A percentile compares a stretch with the other conserved stretches of the same genome.
Conservation (phyloP, 2,888 invertebrate species). For the Tribolium freemani region DNA sequence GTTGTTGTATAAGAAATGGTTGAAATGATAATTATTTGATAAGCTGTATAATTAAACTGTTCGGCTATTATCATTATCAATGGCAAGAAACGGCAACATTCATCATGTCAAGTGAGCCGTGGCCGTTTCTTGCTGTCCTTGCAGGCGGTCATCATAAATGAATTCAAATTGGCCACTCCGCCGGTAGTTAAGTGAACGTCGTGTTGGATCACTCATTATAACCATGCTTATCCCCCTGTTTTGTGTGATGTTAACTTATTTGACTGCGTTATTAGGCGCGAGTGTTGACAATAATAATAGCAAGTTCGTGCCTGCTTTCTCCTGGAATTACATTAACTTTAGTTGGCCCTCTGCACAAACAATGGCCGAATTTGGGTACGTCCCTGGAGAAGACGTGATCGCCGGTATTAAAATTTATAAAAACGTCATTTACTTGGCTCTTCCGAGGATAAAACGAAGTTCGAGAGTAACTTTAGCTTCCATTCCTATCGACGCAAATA, state of each 20-base stretch:
- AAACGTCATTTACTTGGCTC: constrained; percentile 73
- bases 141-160: constrained; percentile 28
- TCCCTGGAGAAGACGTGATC: constrained; percentile 76
- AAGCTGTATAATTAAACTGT: neutral
- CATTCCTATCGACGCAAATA: constrained; percentile 67
- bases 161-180: constrained; percentile 11
- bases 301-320: constrained; percentile 70
- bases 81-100: constrained; percentile 16
- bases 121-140: constrained; percentile 29
- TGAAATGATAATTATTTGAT: neutral
- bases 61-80: neutral
- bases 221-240: constrained; percentile 21
- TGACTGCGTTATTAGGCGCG: constrained; percentile 11
- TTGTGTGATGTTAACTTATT: constrained; percentile 21
- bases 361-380: constrained; percentile 70
- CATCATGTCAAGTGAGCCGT: constrained; percentile 14
- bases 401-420: constrained; percentile 78
- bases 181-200: constrained; percentile 10
- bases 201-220: constrained; percentile 12
- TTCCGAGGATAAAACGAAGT: constrained; percentile 66
- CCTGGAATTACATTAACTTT: constrained; percentile 78
- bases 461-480: constrained; percentile 63
- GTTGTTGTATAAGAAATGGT: neutral
- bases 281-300: constrained; percentile 9
- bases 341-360: constrained; percentile 74